phyloP scores from a whole-genome alignment of 2,888 invertebrate genomes.

The Stegophylla sp. region DNA sequence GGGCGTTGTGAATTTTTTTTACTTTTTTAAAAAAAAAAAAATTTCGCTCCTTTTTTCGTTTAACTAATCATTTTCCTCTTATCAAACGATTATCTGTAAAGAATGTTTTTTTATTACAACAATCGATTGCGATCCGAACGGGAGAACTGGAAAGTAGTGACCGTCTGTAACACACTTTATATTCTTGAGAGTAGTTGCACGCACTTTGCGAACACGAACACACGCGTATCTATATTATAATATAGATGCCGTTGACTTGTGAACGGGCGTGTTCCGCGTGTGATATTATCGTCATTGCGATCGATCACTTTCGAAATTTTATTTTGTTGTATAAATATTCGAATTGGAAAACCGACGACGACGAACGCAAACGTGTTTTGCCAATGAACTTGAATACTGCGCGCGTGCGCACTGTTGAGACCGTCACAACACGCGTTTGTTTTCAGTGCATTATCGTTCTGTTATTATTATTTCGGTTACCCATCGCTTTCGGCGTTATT shows the following conservation, averaged over 20 bases:
- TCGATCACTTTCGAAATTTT: constrained; percentile 43
- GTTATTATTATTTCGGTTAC: background rate
- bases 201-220: too few relatives aligned
- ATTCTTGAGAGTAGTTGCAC: too few relatives aligned
- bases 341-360: constrained; percentile 28
- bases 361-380: constrained; percentile 42
- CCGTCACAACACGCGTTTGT: constrained; percentile 22
- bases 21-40: too few relatives aligned
- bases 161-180: too few relatives aligned
- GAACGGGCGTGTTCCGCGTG: background rate
- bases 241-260: background rate
- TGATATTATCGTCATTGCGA: background rate
- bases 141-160: too few relatives aligned
- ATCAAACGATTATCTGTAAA: too few relatives aligned
- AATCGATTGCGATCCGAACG: too few relatives aligned
- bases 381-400: constrained; percentile 56
- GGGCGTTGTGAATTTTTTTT: too few relatives aligned
- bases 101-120: too few relatives aligned
- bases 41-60: too few relatives aligned
- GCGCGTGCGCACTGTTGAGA: background rate
- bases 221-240: background rate
- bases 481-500: constrained; percentile 13
- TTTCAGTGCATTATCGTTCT: constrained; percentile 4
- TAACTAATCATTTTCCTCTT: too few relatives aligned
- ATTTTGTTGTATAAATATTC: background rate